Conservation (phyloP, 2,797 vertebrate species). For the Lycodopsis pacificus region DNA sequence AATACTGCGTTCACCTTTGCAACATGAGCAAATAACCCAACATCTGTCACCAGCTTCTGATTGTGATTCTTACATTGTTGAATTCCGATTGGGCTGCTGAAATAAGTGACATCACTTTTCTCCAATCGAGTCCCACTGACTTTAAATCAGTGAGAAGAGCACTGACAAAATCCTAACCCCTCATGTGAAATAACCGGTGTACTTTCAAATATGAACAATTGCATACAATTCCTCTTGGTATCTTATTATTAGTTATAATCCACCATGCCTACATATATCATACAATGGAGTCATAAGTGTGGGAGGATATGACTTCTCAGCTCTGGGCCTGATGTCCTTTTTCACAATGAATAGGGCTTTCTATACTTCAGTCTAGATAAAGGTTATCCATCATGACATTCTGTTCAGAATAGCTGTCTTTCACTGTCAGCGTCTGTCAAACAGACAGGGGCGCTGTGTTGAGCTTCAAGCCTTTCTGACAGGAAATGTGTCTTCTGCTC, state of each 20-base stretch:
- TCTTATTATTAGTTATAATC: background rate
- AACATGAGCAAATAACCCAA: too few relatives aligned
- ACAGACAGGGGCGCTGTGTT: conserved; percentile 16
- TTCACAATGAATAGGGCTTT: conserved; percentile 1
- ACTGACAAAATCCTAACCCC: too few relatives aligned
- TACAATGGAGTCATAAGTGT: background rate
- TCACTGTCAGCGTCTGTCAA: conserved; percentile 61
- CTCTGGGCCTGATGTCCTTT: conserved; percentile 8
- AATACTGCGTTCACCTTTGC: background rate
- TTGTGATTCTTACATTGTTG: too few relatives aligned
- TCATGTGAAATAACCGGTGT: too few relatives aligned
- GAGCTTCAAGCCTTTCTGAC: conserved; percentile 47
- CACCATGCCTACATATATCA: background rate
- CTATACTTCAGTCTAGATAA: conserved; percentile 25
- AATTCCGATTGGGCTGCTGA: too few relatives aligned
- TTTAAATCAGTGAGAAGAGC: too few relatives aligned
- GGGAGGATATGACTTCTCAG: background rate
- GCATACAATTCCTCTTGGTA: background rate
- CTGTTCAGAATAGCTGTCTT: conserved; percentile 51
- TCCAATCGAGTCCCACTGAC: too few relatives aligned
- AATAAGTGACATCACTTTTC: too few relatives aligned
- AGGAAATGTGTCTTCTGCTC: conserved; percentile 28
- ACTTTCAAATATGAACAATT: background rate
- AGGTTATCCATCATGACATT: conserved; percentile 50
- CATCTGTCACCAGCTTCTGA: too few relatives aligned